Evolutionary conservation across 1,140 invertebrate species (phyloP).

Genomic region (Spodoptera litura): DNA sequence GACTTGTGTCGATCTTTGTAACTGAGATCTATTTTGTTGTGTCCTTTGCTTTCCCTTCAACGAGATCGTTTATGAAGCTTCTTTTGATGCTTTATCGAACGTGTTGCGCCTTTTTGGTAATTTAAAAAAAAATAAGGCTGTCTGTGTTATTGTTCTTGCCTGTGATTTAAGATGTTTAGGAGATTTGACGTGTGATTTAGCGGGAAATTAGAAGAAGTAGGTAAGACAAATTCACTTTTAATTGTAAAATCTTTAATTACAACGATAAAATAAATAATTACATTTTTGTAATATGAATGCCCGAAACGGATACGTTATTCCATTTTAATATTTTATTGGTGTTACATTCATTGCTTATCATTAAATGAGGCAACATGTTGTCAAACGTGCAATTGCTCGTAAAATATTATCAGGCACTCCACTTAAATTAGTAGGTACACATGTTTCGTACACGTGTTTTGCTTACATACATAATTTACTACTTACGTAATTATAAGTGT

Average conservation of each 20-base stretch:
- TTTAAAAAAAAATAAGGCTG: not conserved
- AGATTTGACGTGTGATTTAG: too few species aligned
- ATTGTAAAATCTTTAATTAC: too few species aligned
- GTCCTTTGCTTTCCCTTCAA: constrained; percentile 18
- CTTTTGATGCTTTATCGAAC: not conserved
- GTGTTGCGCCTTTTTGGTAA: not conserved
- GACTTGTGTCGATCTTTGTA: constrained; percentile 40
- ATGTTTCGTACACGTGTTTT: not conserved
- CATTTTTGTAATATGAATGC: too few species aligned
- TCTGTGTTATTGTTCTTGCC: too few species aligned
- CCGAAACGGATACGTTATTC: too few species aligned
- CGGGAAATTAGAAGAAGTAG: too few species aligned
- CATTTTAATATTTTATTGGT: not conserved
- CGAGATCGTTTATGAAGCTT: constrained; percentile 11
- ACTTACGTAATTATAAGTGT: too few species aligned
- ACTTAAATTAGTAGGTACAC: too few species aligned
- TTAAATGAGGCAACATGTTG: not conserved
- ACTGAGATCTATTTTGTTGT: constrained; percentile 26
- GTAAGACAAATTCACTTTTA: too few species aligned
- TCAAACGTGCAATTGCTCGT: not conserved
- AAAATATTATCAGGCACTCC: not conserved
- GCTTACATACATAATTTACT: not conserved
- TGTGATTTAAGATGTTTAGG: too few species aligned
- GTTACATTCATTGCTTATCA: not conserved
- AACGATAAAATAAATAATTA: too few species aligned